Conservation (phyloP, 2,113 vertebrate genomes). For the Onychostruthus taczanowskii region DNA sequence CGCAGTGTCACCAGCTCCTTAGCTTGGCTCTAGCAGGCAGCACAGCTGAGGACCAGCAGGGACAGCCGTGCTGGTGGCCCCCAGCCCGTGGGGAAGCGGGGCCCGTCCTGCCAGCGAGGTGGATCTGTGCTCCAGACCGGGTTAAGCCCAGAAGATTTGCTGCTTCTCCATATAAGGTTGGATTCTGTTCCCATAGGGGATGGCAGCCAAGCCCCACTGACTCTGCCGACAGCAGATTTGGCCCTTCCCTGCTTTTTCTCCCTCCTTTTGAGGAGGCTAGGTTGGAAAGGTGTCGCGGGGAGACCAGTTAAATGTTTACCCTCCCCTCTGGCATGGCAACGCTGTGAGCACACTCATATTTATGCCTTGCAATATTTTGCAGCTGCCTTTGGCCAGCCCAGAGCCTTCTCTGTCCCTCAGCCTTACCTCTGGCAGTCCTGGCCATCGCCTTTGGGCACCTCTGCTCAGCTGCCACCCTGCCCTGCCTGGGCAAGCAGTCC, state of each 20-base stretch:
- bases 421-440: rapidly evolving
- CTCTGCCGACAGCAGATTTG: not conserved
- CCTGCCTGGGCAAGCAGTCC: not conserved
- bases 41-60: not conserved
- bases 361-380: not conserved
- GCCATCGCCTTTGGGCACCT: rapidly evolving
- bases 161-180: slow-evolving; percentile 41
- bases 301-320: slow-evolving; percentile 16
- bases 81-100: rapidly evolving
- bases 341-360: not conserved
- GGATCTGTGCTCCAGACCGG: not conserved
- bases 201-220: not conserved
- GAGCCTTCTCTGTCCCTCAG: not conserved
- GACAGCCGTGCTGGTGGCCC: not conserved
- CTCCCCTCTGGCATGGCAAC: not conserved
- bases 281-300: not conserved
- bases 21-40: not conserved
- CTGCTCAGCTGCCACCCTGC: not conserved
- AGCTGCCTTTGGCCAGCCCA: not conserved
- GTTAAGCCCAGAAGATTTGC: not conserved
- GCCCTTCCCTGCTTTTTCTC: not conserved
- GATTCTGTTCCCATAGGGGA: not conserved
- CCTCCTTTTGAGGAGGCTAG: not conserved
- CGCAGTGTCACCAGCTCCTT: slow-evolving; percentile 41
- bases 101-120: rapidly evolving